These are phyloP conservation scores for Pocillopora damicornis DNA, from an alignment of 64 coral and sea anemone species.

Conservation along the genomic window DNA sequence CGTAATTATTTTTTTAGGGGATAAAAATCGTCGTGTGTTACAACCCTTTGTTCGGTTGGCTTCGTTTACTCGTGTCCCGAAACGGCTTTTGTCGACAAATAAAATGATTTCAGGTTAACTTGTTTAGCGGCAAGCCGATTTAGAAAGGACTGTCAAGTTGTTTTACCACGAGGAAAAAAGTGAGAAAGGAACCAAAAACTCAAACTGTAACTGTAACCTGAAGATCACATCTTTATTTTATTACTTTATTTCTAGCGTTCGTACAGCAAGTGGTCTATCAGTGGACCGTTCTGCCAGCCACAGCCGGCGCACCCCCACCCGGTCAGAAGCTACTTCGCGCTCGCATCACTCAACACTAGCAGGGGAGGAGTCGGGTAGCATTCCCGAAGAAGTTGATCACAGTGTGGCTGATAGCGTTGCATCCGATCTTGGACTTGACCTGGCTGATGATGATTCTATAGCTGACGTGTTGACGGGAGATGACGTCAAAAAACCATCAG, in stretches of 20 bases:
- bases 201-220: not conserved
- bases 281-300: slow-evolving; percentile 13
- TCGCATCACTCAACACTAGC: not conserved
- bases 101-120: no score
- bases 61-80: no score
- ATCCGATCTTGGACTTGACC: slow-evolving; percentile 64
- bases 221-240: not conserved
- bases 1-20: no score
- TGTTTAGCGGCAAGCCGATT: no score
- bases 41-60: no score
- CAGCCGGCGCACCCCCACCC: slow-evolving; percentile 6
- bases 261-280: slow-evolving; percentile 46
- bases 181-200: no score
- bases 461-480: slow-evolving; percentile 12
- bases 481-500: slow-evolving; percentile 5
- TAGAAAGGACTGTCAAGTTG: no score
- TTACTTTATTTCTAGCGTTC: slow-evolving; percentile 9
- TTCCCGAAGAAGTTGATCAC: slow-evolving; percentile 71
- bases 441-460: slow-evolving; percentile 65
- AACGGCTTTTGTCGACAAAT: no score
- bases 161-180: no score
- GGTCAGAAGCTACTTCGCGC: slow-evolving; percentile 20
- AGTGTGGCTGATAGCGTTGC: slow-evolving; percentile 77
- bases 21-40: no score
- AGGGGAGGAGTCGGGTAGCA: slow-evolving; percentile 48